Evolutionary conservation across 2,113 vertebrate genomes (phyloP).

Genomic region (Hippocampus mohnikei): DNA sequence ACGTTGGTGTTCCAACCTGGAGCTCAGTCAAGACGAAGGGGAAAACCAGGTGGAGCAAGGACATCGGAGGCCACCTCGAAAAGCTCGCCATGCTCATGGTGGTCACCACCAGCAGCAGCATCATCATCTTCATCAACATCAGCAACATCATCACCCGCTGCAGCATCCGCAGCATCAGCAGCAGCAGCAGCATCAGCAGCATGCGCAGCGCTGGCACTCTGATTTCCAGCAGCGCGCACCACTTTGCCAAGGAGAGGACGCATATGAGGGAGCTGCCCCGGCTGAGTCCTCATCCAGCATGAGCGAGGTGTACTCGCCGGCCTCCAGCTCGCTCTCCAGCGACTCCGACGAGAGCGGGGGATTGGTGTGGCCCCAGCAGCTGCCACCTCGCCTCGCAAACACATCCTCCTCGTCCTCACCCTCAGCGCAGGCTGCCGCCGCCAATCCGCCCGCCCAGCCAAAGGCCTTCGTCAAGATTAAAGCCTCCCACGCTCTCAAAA

Average conservation of each 20-base stretch:
- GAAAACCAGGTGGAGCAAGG: conserved; percentile 42
- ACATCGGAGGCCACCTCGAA: conserved; percentile 39
- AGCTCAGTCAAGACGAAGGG: conserved; percentile 79
- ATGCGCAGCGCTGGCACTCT: conserved; percentile 38
- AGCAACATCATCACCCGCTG: conserved; percentile 28
- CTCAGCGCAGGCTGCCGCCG: conserved; percentile 53
- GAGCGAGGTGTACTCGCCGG: conserved; percentile 80
- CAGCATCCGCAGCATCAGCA: too few species aligned
- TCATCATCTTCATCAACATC: conserved; percentile 20
- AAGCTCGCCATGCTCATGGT: conserved; percentile 39
- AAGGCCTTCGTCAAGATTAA: conserved; percentile 89
- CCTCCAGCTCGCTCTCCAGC: conserved; percentile 80
- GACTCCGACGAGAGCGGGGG: conserved; percentile 85
- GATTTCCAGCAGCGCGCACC: conserved; percentile 63
- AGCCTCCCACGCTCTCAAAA: conserved; percentile 90
- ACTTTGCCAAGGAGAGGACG: conserved; percentile 55
- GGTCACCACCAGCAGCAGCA: conserved; percentile 16
- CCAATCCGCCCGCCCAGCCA: conserved; percentile 58
- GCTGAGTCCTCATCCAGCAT: conserved; percentile 78
- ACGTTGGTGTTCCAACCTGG: conserved; percentile 83
- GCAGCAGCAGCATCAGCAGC: conserved; percentile 25
- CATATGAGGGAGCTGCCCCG: conserved; percentile 26
- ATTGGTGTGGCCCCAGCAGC: conserved; percentile 89
- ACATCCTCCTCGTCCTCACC: conserved; percentile 68
- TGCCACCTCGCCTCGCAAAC: conserved; percentile 72